A percentile compares a stretch with the other conserved stretches of the same genome.
Conservation (phyloP, 2,888 invertebrate genomes). For the Amphipoea lucens region DNA sequence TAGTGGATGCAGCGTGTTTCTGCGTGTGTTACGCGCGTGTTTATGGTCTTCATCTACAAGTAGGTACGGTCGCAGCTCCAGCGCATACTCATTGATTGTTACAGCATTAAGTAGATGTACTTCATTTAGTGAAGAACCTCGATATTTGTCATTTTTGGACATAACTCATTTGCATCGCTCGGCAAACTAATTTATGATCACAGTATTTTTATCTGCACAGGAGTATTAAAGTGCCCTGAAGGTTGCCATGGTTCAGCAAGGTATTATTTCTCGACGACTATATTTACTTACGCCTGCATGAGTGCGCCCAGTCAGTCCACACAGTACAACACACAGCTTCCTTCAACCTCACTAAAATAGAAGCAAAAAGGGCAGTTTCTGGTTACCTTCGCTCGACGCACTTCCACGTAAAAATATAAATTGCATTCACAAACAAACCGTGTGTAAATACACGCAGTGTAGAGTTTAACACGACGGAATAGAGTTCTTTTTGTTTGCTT, state of each 20-base stretch:
- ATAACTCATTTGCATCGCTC: neutral
- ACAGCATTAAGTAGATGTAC: neutral
- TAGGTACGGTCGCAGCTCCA: neutral
- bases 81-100: neutral
- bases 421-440: constrained; percentile 53
- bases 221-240: neutral
- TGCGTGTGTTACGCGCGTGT: neutral
- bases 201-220: neutral
- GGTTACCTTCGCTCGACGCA: constrained; percentile 66
- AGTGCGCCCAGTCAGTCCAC: neutral
- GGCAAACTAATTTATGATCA: neutral
- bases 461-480: constrained; percentile 34
- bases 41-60: neutral
- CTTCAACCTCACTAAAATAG: constrained; percentile 63
- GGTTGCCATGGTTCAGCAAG: neutral
- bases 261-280: neutral
- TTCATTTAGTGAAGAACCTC: no score
- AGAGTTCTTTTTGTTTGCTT: constrained; percentile 47
- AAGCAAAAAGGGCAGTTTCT: constrained; percentile 69
- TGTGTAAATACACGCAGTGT: constrained; percentile 22
- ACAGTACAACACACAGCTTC: constrained; percentile 1
- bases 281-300: neutral
- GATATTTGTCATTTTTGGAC: neutral
- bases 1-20: neutral
- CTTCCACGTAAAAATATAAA: constrained; percentile 64